Evolutionary conservation across 2,888 invertebrate genomes (phyloP).

Genomic region (Pinctada fucata): DNA sequence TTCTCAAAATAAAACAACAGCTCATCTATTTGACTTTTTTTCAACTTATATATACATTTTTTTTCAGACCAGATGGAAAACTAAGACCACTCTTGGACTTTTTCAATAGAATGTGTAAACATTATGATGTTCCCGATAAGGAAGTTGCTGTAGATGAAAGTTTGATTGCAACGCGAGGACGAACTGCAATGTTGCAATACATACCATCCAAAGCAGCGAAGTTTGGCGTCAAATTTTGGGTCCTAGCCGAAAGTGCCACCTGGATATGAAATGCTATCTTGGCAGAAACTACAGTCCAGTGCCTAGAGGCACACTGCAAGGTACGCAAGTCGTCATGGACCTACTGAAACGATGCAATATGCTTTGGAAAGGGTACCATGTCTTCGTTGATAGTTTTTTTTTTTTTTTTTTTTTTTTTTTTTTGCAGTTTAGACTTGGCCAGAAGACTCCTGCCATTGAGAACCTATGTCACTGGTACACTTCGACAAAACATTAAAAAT

Average conservation of each 20-base stretch:
- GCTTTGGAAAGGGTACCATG: neutral
- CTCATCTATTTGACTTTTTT: too few species aligned
- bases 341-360: neutral
- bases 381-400: neutral
- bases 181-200: conserved; percentile 12
- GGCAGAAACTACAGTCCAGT: neutral
- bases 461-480: neutral
- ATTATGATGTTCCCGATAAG: neutral
- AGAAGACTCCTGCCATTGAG: neutral
- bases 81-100: neutral
- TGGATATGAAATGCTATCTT: conserved; percentile 2
- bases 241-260: neutral
- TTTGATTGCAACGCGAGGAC: neutral
- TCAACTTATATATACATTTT: too few species aligned
- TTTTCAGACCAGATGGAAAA: neutral
- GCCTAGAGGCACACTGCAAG: neutral
- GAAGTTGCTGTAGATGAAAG: conserved; percentile 1
- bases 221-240: conserved; percentile 4
- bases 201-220: neutral
- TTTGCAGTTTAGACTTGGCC: neutral
- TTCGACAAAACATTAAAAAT: neutral
- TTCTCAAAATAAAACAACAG: too few species aligned
- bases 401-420: too few species aligned
- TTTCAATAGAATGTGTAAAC: conserved; percentile 5
- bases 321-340: conserved; percentile 1